A percentile compares a stretch with the other conserved stretches of the same genome.
These are phyloP conservation scores for Limnothrissa miodon DNA, from an alignment of 2,113 vertebrate genomes.

Conservation along the genomic window DNA sequence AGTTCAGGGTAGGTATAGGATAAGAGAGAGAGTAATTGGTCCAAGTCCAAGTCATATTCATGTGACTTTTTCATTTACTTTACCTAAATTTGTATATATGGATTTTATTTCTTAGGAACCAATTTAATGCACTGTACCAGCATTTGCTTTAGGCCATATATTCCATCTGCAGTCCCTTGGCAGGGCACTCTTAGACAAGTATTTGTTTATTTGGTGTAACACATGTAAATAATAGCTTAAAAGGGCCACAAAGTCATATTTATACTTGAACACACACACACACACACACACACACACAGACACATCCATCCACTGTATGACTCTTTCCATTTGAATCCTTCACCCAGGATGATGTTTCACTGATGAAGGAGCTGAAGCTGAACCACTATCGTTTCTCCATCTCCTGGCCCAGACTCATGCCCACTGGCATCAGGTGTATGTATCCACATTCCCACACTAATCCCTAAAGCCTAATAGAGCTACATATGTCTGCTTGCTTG, in stretches of 20 bases:
- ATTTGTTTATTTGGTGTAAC: neutral
- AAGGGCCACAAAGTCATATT: neutral
- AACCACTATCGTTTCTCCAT: conserved; percentile 89
- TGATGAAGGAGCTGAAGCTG: conserved; percentile 85
- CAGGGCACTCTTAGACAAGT: no score
- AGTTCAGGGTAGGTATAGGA: conserved; percentile 73
- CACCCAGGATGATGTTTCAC: conserved; percentile 80
- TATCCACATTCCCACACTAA: conserved; percentile 9
- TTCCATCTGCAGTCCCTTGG: no score
- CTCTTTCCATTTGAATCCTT: neutral
- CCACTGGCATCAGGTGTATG: conserved; percentile 86
- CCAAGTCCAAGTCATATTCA: no score
- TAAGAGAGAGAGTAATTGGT: neutral
- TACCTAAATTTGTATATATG: no score
- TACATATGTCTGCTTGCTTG: no score
- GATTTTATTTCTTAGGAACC: no score
- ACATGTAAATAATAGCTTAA: neutral
- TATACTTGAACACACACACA: neutral
- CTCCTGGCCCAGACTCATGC: conserved; percentile 89
- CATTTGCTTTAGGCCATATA: no score
- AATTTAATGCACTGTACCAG: no score
- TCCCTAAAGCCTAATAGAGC: no score
- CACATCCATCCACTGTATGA: conserved; percentile 18
- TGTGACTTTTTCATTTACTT: neutral
- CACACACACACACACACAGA: neutral